Percentiles rank a stretch among this genome's conserved stretches.
These are phyloP conservation scores for Palloptera scutellata DNA, from an alignment of 2,888 invertebrate genomes.

Conservation along the genomic window DNA sequence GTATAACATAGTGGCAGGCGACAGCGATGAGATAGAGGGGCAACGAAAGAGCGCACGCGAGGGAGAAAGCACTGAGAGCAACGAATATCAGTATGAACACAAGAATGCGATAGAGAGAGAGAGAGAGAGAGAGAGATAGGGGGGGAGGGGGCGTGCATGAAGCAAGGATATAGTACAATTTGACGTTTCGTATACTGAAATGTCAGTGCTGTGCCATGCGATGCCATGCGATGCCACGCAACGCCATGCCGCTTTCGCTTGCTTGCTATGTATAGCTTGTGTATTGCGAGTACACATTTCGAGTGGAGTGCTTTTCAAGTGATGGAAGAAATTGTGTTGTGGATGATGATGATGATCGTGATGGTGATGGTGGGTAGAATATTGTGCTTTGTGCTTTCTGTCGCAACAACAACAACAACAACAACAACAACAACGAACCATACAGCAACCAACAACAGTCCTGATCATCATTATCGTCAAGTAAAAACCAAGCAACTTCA, in stretches of 20 bases:
- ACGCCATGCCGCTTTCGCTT: neutral
- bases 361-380: neutral
- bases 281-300: conserved; percentile 2
- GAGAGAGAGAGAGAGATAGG: no score
- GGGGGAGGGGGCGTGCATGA: neutral
- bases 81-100: neutral
- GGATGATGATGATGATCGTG: neutral
- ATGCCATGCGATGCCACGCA: neutral
- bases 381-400: neutral
- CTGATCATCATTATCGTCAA: neutral
- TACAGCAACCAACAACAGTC: neutral
- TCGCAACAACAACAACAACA: neutral
- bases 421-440: neutral
- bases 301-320: neutral
- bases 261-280: neutral
- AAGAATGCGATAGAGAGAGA: no score
- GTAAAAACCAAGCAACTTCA: neutral
- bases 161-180: conserved; percentile 26
- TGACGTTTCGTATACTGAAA: conserved; percentile 30
- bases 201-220: conserved; percentile 18
- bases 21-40: neutral
- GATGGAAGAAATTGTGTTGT: neutral
- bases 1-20: conserved; percentile 10
- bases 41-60: neutral
- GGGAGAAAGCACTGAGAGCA: neutral